A percentile compares a stretch with the other conserved stretches of the same genome.
These are phyloP conservation scores for Andinoacara biseriatus DNA, from an alignment of 2,113 vertebrate species.

Conservation along the genomic window DNA sequence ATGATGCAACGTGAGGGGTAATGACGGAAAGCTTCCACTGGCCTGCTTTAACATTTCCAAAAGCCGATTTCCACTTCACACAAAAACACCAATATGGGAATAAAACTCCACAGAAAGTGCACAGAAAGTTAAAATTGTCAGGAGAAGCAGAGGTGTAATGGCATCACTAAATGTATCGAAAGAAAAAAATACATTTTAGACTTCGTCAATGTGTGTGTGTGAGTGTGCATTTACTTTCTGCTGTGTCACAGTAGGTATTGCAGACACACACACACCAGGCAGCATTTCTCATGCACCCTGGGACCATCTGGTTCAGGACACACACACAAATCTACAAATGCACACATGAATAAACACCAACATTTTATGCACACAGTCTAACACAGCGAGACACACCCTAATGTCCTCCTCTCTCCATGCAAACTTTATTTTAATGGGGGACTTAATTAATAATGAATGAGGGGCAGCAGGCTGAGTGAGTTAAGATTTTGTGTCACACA, in stretches of 20 bases:
- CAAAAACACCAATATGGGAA: not conserved
- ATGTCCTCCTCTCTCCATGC: not conserved
- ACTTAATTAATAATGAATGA: slow-evolving; percentile 65
- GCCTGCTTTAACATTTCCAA: not conserved
- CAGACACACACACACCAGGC: slow-evolving; percentile 30
- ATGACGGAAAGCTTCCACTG: not conserved
- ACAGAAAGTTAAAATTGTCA: not conserved
- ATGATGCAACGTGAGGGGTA: not conserved
- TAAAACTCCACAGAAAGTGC: not conserved
- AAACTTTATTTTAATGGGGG: slow-evolving; percentile 34
- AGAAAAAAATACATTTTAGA: not conserved
- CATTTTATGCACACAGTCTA: not conserved
- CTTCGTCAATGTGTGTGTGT: not conserved
- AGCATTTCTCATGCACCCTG: slow-evolving; percentile 42
- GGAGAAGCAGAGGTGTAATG: not conserved
- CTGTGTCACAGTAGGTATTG: slow-evolving; percentile 44
- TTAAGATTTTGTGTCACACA: slow-evolving; percentile 17
- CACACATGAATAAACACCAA: not conserved
- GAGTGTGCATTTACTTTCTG: slow-evolving; percentile 29
- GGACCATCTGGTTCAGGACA: slow-evolving; percentile 48
- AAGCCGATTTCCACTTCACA: slow-evolving; percentile 6
- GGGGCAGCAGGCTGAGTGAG: slow-evolving; percentile 37
- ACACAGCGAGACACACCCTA: slow-evolving; percentile 33
- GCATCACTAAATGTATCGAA: not conserved
- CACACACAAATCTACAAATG: not conserved